Conservation (phyloP, 2,113 vertebrate species). For the Laterallus jamaicensis region DNA sequence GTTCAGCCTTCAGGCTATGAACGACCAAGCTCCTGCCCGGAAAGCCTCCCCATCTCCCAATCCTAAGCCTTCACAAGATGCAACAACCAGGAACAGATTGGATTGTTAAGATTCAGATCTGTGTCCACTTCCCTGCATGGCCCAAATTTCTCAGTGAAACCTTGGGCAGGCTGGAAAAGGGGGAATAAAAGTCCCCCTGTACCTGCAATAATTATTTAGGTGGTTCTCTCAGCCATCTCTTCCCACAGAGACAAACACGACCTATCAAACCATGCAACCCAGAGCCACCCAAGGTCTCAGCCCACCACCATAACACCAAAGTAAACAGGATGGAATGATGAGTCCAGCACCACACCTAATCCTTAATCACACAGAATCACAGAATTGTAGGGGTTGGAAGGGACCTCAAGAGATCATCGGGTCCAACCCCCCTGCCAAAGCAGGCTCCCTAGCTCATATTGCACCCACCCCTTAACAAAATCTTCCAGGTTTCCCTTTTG, state of each 20-base stretch:
- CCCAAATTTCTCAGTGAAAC: neutral
- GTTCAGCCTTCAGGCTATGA: neutral
- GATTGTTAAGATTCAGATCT: neutral
- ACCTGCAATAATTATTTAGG: neutral
- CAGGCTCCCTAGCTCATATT: too few species aligned
- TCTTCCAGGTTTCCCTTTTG: neutral
- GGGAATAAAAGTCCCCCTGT: neutral
- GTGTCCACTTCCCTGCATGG: neutral
- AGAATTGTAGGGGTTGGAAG: too few species aligned
- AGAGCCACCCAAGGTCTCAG: neutral
- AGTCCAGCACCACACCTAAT: neutral
- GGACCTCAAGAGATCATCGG: too few species aligned
- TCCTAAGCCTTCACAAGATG: neutral
- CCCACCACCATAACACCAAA: neutral
- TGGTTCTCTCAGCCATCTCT: neutral
- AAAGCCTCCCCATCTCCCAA: neutral
- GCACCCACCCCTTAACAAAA: neutral
- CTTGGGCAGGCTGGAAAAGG: neutral
- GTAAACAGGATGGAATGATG: neutral
- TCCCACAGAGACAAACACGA: neutral
- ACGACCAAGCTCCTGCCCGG: neutral
- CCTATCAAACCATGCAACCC: neutral
- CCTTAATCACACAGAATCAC: neutral
- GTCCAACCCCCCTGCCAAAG: too few species aligned
- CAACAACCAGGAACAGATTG: fast-evolving